Conservation (phyloP, 2,113 vertebrate species). For the Ctenodactylus gundi region DNA sequence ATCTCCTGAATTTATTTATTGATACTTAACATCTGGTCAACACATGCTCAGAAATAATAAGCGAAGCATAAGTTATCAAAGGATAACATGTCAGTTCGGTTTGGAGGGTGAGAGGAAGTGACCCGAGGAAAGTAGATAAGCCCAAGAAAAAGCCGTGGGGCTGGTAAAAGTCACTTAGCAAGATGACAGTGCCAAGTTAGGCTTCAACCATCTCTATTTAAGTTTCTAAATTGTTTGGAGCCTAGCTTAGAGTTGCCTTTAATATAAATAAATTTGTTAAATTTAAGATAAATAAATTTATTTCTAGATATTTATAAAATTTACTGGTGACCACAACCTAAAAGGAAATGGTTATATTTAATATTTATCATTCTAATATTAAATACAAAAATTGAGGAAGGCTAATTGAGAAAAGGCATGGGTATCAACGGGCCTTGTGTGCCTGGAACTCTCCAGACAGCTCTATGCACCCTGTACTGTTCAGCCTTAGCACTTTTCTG, state of each 20-base stretch:
- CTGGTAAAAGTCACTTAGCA: not conserved
- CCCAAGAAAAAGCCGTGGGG: not conserved
- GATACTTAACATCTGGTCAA: not conserved
- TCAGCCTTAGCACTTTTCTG: not conserved
- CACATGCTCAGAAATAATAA: not conserved
- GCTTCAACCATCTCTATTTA: too few relatives aligned
- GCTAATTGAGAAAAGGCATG: not conserved
- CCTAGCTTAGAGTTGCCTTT: not conserved
- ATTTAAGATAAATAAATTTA: too few relatives aligned
- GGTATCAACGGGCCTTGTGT: rapidly evolving
- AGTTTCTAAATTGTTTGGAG: not conserved
- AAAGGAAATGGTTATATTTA: not conserved
- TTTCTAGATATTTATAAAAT: not conserved
- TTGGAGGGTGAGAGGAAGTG: not conserved
- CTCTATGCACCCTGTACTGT: rapidly evolving
- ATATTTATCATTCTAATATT: not conserved
- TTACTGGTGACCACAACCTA: not conserved
- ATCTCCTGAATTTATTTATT: not conserved
- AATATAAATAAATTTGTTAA: not conserved
- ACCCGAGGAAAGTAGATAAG: not conserved
- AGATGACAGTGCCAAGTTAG: not conserved
- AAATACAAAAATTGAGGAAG: not conserved
- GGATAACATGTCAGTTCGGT: not conserved
- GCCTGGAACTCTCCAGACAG: rapidly evolving
- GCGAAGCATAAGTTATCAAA: not conserved